Evolutionary conservation across 2,888 invertebrate genomes (phyloP).

Genomic region (Molorchus minor): DNA sequence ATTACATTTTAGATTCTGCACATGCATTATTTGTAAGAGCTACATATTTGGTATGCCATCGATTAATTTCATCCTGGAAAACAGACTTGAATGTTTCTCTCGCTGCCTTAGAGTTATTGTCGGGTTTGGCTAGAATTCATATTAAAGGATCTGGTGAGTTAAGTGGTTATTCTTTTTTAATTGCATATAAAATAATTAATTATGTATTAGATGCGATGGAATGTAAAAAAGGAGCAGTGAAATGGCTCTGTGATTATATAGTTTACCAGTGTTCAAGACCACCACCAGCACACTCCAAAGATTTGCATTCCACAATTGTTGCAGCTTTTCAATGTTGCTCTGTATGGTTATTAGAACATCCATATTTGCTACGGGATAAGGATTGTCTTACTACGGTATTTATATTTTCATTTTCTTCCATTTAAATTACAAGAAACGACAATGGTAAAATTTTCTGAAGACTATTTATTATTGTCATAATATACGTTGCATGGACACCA

Average conservation of each 20-base stretch:
- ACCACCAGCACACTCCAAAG: constrained; percentile 92
- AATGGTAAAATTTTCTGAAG: too few relatives aligned
- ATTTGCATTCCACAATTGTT: constrained; percentile 93
- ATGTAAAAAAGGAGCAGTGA: constrained; percentile 91
- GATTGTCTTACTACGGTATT: constrained; percentile 92
- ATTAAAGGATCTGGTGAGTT: constrained; percentile 84
- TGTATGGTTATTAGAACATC: constrained; percentile 92
- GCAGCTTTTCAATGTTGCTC: constrained; percentile 91
- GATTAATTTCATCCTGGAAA: constrained; percentile 95
- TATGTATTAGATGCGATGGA: constrained; percentile 78
- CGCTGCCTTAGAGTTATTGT: constrained; percentile 90
- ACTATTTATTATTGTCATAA: too few relatives aligned
- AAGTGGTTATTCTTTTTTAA: neutral
- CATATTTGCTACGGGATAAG: constrained; percentile 87
- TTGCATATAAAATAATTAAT: too few relatives aligned
- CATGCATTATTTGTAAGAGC: constrained; percentile 91
- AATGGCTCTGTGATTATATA: constrained; percentile 98
- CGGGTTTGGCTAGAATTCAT: constrained; percentile 89
- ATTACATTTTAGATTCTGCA: constrained; percentile 74
- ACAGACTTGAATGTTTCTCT: constrained; percentile 92
- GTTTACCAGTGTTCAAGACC: constrained; percentile 94
- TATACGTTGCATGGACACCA: too few relatives aligned
- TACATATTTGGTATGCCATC: constrained; percentile 93
- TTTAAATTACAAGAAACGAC: too few relatives aligned
- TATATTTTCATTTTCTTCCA: too few relatives aligned